A percentile compares a stretch with the other conserved stretches of the same genome.
Evolutionary conservation across 92 coral and sea anemone genomes (phyloP).

Genomic region (Epizoanthus illoricatus): DNA sequence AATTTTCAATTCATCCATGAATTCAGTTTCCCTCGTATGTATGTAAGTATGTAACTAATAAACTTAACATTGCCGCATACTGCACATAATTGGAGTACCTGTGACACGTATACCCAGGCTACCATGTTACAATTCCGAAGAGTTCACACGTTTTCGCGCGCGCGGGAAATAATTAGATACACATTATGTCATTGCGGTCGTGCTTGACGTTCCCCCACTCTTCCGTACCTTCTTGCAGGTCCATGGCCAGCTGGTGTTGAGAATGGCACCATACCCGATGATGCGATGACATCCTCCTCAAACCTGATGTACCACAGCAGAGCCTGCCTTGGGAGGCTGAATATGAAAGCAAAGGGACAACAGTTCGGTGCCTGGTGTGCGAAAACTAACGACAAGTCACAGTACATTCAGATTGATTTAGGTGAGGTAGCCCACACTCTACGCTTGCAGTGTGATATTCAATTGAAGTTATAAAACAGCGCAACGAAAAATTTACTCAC

Average conservation of each 20-base stretch:
- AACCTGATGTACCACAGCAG: slow-evolving; percentile 52
- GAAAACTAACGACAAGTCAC: slow-evolving; percentile 58
- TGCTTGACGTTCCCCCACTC: no score
- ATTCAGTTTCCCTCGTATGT: no score
- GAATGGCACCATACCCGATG: slow-evolving; percentile 50
- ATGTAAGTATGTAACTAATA: no score
- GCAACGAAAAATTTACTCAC: no score
- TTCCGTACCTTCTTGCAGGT: slow-evolving; percentile 29
- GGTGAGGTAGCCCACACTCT: slow-evolving; percentile 39
- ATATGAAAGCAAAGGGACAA: slow-evolving; percentile 15
- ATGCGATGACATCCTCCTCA: slow-evolving; percentile 68
- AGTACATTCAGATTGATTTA: slow-evolving; percentile 67
- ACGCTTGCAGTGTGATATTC: neutral
- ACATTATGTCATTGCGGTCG: neutral
- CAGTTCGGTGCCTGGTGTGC: slow-evolving; percentile 72
- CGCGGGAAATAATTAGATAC: no score
- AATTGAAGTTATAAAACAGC: no score
- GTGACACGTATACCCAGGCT: no score
- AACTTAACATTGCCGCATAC: no score
- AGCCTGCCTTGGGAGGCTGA: slow-evolving; percentile 58
- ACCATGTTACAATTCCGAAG: no score
- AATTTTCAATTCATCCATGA: no score
- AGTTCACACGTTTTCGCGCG: neutral
- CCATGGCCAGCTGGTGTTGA: slow-evolving; percentile 44
- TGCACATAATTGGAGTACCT: no score